A percentile compares a stretch with the other conserved stretches of the same genome.
Conservation (phyloP, 2,888 invertebrate genomes). For the Drosophila paracracens region DNA sequence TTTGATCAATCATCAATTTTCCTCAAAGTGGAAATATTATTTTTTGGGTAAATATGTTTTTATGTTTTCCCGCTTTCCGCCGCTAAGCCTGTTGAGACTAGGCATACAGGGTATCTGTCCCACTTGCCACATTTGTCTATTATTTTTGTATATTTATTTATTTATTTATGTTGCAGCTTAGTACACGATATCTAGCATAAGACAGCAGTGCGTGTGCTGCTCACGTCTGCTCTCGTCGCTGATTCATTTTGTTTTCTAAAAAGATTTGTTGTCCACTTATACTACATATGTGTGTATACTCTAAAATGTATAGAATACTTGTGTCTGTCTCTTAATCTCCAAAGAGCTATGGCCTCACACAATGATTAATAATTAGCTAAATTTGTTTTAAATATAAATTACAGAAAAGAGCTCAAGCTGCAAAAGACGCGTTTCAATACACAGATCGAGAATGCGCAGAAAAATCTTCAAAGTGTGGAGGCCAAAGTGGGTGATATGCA, state of each 20-base stretch:
- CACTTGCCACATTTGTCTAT: constrained; percentile 13
- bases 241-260: constrained; percentile 59
- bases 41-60: not conserved
- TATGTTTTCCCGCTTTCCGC: not conserved
- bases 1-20: not conserved
- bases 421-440: constrained; percentile 82
- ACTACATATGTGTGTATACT: constrained; percentile 1
- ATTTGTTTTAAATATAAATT: not conserved
- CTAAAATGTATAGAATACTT: constrained; percentile 21
- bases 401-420: constrained; percentile 84
- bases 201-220: constrained; percentile 51
- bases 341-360: constrained; percentile 12
- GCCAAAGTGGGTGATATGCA: constrained; percentile 83
- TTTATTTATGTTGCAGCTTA: constrained; percentile 22
- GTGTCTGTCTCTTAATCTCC: constrained; percentile 44
- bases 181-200: constrained; percentile 27
- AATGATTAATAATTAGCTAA: not conserved
- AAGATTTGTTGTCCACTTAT: constrained; percentile 54
- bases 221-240: constrained; percentile 46
- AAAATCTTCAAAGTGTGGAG: constrained; percentile 81
- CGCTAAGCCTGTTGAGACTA: not conserved
- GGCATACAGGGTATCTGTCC: not conserved
- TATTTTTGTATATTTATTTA: constrained; percentile 27
- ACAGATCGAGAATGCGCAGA: constrained; percentile 84
- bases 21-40: too few relatives aligned